Evolutionary conservation across 2,797 vertebrate species (phyloP), one percentile per base, ranked within the genome.

Genomic region (Sphaeramia orbicularis): DNA sequence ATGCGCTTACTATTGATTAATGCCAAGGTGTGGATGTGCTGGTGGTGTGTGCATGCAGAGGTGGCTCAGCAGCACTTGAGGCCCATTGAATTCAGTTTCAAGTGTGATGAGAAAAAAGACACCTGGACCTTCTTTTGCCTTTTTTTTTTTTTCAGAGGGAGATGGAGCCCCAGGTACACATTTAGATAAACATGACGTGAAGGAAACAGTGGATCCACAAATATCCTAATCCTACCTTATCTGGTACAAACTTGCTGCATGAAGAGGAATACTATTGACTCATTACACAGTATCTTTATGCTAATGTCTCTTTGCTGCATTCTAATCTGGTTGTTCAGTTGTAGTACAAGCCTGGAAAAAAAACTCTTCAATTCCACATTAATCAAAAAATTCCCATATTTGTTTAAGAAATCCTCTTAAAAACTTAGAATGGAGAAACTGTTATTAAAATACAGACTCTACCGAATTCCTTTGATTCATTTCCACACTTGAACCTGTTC

Each of bases 61-160:
- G 35, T 15, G 59, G 43, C 50, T 53, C 38, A 36, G 52, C 52
- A 58, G 48, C 74, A 71, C 81, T 89, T 30, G 12, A 85, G 21
- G 38, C 12, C 3, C 30, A 57, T 80, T 76, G 35, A 79, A 89
- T 85, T 88, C 79, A 66, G 40, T 52, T 77, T 88, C 45, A 55
- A 89, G 81, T 67, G 74, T 2, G 2, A 48, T 52, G 7, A 62
- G 52, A 70, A 73, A 65, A 11, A 67, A 78, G 64, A 73, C 52
- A 74, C 53, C 59, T 72, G 67, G 62, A 74, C 8, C 44, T 52
- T 76, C 3, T 2, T 58, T 47, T 62, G 69, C 50, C n/a, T n/a
- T n/a, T 24, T 24, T 24, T 24, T 24, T 24, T 24, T 24, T 68
- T 74, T 58, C 59, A 67, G 49, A 76, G 8, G 14, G 64, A 21